Base-by-base conservation (phyloP, 37 sponge, comb jelly and placozoan genomes). In the Cladorhizidae sp. region DNA sequence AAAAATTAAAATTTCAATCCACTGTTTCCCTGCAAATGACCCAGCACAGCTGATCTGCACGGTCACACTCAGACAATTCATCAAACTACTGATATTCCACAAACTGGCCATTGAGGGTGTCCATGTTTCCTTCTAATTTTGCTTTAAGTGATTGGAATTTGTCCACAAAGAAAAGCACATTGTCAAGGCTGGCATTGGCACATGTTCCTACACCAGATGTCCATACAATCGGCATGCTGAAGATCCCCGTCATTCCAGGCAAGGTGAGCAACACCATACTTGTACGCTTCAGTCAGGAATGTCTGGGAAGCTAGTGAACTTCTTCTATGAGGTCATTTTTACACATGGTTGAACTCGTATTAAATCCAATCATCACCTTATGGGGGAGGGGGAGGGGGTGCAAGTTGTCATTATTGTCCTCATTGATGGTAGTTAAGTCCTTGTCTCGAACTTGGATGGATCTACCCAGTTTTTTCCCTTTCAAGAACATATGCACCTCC, bases 101-200 rank as follows among this genome's bases (percentile, higher is more conserved):
- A n/a, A n/a, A n/a, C n/a, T 73, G 73, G 54, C 50, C 54, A 49
- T 29, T 50, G 5, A 49, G 29, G 8, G 43, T 18, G 42, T 73
- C 73, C 50, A 73, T 73, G 29, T 15, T 39, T 12, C 25, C 54
- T 32, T 49, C 73, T 21, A 73, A 22, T 32, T 73, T 73, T 45
- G 18, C 28, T 40, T 73, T 42, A 5, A 78, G 79, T 12, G 67
- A 40, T 43, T 45, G 50, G 25, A 64, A 78, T 22, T 40, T 61
- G 50, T 81, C 49, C 18, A 81, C 82, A 80, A 80, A 80, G 29
- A 55, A 80, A 11, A 37, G n/a, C n/a, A n/a, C 39, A 54, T 12
- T 54, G 55, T 20, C 17, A 12, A 54, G 55, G 12, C 17, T 20
- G 55, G 55, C 55, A 17, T 54, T 54, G 55, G 17, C 17, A 55